Base-by-base conservation (phyloP, 1,140 invertebrate species). In the Frieseomelitta varia region DNA sequence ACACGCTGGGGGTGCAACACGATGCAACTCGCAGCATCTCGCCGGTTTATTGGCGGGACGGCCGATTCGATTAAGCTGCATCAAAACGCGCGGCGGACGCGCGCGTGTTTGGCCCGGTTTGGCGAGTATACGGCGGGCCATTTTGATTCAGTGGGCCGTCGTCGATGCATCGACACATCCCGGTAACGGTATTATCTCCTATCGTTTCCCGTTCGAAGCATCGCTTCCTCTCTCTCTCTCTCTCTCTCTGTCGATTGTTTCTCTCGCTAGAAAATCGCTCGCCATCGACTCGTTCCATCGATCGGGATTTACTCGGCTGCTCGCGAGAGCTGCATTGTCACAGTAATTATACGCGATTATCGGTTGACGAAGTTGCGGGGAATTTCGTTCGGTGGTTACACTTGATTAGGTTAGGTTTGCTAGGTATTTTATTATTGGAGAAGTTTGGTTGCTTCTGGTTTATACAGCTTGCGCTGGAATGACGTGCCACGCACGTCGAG, bases 21-120 rank as follows among this genome's bases (percentile, higher is more conserved):
- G 19, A n/a, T 47, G 21, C 61, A 76, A 51, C 67, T 17, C n/a
- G 39, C n/a, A 8, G 39, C 55, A 56, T 76, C 68, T n/a, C 56
- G 19, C 19, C 74, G 30, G 39, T 47, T 73, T 81, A 79, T 79
- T 78, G 79, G 34, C 34, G 63, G 19, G 15, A n/a, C 27, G 19
- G 15, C 8, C 27, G 47, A 84, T 79, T 84, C 76, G 76, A 84
- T 84, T 84, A 84, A 72, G 21, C 67, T 68, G 74, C 72, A 69
- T 76, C 81, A 77, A 77, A 81, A 81, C 79, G 71, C 47, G 58
- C 14, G 53, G 30, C 47, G 69, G 56, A 88, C 73, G 81, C 72
- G 81, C 65, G 34, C 83, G 74, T 69, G 86, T 77, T 85, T 80
- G 77, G 61, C 76, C 81, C 74, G 85, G 85, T 88, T 88, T 88